Conservation (phyloP, 2,797 vertebrate species). For the Diglossa cyanea region DNA sequence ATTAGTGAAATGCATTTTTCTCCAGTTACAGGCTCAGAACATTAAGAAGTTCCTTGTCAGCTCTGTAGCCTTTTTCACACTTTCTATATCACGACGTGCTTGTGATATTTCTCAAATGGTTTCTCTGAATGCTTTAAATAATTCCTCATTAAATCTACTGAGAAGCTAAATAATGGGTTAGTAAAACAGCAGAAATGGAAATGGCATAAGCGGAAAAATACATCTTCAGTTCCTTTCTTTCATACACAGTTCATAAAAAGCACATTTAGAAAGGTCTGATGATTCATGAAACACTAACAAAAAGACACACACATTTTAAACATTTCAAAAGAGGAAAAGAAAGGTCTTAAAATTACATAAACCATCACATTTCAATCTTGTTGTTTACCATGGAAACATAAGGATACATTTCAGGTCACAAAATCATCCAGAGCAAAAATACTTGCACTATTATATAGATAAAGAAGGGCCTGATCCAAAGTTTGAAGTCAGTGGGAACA, state of each 20-base stretch:
- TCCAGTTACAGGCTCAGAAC: background rate
- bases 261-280: slow-evolving; percentile 34
- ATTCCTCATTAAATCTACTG: slow-evolving; percentile 80
- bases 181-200: slow-evolving; percentile 68
- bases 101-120: background rate
- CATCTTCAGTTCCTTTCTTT: slow-evolving; percentile 33
- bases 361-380: background rate
- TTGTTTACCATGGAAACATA: background rate
- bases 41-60: background rate
- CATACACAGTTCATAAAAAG: slow-evolving; percentile 54
- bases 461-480: background rate
- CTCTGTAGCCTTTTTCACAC: background rate
- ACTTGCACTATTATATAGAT: background rate
- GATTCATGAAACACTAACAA: slow-evolving; percentile 13
- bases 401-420: background rate
- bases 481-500: background rate
- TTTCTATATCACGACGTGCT: background rate
- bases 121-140: slow-evolving; percentile 49
- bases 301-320: slow-evolving; percentile 29
- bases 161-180: slow-evolving; percentile 68
- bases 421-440: background rate
- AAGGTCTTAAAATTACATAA: background rate
- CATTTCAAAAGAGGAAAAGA: slow-evolving; percentile 10
- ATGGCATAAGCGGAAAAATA: slow-evolving; percentile 62
- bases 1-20: background rate